Evolutionary conservation across 2,888 invertebrate species (phyloP).

Genomic region (Agrotis puta): DNA sequence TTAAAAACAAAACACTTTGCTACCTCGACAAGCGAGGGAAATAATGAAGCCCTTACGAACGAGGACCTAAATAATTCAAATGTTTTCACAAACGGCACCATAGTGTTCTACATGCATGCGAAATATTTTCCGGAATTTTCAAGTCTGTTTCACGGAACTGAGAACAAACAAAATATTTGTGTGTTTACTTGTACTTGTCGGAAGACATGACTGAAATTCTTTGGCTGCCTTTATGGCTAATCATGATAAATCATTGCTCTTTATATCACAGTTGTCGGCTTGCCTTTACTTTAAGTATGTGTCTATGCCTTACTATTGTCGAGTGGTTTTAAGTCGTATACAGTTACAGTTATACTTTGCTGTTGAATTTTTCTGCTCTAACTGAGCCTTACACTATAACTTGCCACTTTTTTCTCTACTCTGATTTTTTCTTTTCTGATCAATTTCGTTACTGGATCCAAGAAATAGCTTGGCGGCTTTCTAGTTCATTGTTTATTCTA

Average conservation of each 20-base stretch:
- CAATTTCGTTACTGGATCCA: too few species aligned
- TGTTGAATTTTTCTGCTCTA: background rate
- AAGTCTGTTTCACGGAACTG: constrained; percentile 35
- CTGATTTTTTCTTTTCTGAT: too few species aligned
- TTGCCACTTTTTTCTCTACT: too few species aligned
- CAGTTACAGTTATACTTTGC: too few species aligned
- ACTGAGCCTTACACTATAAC: background rate
- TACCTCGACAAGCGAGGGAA: constrained; percentile 13
- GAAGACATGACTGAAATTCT: constrained; percentile 28
- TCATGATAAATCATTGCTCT: constrained; percentile 8
- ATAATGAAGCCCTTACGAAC: constrained; percentile 53
- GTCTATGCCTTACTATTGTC: background rate
- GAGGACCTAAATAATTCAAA: constrained; percentile 56
- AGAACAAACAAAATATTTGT: constrained; percentile 44
- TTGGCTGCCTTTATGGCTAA: constrained; percentile 36
- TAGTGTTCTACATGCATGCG: constrained; percentile 54
- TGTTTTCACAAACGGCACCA: constrained; percentile 32
- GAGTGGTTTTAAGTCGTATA: background rate
- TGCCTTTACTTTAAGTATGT: constrained; percentile 10
- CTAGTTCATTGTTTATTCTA: too few species aligned
- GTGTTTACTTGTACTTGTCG: constrained; percentile 13
- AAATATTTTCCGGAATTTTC: constrained; percentile 57
- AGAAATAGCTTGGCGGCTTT: too few species aligned
- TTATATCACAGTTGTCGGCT: background rate
- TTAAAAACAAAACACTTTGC: constrained; percentile 33